Base-by-base conservation (phyloP, 2,888 invertebrate species). In the Conistra vaccinii region DNA sequence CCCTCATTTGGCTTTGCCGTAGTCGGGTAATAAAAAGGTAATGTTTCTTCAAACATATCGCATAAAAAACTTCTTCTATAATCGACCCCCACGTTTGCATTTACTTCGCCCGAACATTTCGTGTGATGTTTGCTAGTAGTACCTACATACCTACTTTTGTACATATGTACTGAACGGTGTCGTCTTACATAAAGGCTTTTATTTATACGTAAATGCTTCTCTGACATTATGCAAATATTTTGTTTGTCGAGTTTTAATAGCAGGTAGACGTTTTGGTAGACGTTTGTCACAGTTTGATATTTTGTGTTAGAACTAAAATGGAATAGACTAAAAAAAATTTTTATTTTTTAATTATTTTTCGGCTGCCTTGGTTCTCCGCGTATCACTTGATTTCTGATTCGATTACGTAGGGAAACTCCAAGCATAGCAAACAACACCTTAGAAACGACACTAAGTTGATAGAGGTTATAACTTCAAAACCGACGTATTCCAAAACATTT, bases 21-120 rank as follows among this genome's bases (percentile, higher is more conserved):
- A 9, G 39, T 39, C 39, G 9, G 10, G 39, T 12, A 39, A 10
- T 9, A 39, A 63, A 45, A 63, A 17, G 17, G 7, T 42, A n/a
- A 26, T 12, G 4, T 14, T 32, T 2, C 1, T 9, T 29, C 2
- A 48, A 23, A 51, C 9, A 32, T 26, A 12, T 60, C 39, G 26
- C 26, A 0, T 26, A 14, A 6, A 20, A n/a, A 65, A n/a, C 6
- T 39, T 29, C n/a, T 32, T 62, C 17, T 1, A 39, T 42, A 77
- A 66, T 85, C 23, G 55, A 57, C 73, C 69, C 60, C 42, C n/a
- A 55, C 79, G 69, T 85, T 85, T 77, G 75, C 72, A 85, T 87
- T 86, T 76, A 68, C 78, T 81, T 72, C 35, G 29, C 42, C 14
- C 60, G 14, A 78, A 80, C 53, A 78, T 85, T 76, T 69, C 39